Evolutionary conservation across 2,797 vertebrate species (phyloP).

Genomic region (Lagodon rhomboides): DNA sequence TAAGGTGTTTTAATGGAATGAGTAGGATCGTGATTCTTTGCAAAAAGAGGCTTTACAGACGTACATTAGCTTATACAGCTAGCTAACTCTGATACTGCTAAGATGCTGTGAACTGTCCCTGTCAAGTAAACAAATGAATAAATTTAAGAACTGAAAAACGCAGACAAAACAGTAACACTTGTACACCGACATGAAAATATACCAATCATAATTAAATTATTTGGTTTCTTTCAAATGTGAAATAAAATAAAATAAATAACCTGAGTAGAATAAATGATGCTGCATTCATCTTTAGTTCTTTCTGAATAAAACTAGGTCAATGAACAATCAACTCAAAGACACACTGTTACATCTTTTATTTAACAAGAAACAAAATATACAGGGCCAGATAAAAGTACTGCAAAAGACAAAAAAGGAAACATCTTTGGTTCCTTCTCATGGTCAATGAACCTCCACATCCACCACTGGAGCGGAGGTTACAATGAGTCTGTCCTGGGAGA

Average conservation of each 20-base stretch:
- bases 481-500: slow-evolving; percentile 30
- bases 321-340: slow-evolving; percentile 3
- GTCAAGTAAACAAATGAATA: too few relatives aligned
- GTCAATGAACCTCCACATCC: slow-evolving; percentile 46
- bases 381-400: slow-evolving; percentile 72
- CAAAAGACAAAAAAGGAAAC: slow-evolving; percentile 74
- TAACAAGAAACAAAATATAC: slow-evolving; percentile 78
- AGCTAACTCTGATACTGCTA: too few relatives aligned
- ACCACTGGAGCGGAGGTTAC: slow-evolving; percentile 6
- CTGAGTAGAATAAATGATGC: too few relatives aligned
- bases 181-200: background rate
- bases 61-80: too few relatives aligned
- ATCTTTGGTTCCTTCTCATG: slow-evolving; percentile 86
- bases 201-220: background rate
- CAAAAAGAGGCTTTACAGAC: too few relatives aligned
- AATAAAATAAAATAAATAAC: too few relatives aligned
- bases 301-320: background rate
- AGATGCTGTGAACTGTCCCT: too few relatives aligned
- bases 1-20: background rate
- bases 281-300: background rate
- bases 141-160: too few relatives aligned
- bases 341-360: slow-evolving; percentile 76
- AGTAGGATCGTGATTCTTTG: too few relatives aligned
- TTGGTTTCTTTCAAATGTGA: background rate
- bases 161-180: too few relatives aligned